Conservation (phyloP, 2,888 invertebrate genomes). For the Eudasyphora cyanicolor region DNA sequence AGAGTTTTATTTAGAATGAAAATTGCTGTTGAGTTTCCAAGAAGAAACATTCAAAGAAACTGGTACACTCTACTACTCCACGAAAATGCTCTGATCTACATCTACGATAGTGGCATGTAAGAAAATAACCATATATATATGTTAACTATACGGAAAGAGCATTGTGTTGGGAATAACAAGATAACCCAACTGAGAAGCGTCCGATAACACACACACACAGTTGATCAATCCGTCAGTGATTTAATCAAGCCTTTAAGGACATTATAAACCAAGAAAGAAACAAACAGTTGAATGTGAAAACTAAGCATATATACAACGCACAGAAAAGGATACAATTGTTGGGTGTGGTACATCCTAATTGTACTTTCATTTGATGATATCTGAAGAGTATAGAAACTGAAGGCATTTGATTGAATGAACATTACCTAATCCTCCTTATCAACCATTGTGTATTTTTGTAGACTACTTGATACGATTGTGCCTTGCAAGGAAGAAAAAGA, state of each 20-base stretch:
- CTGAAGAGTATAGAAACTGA: background rate
- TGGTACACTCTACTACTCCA: constrained; percentile 12
- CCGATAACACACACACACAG: background rate
- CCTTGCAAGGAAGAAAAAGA: background rate
- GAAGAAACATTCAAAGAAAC: constrained; percentile 49
- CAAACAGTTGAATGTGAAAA: background rate
- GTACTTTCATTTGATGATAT: constrained; percentile 35
- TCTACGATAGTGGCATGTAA: constrained; percentile 5
- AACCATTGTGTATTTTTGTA: constrained; percentile 29
- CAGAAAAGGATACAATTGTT: background rate
- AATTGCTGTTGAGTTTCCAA: constrained; percentile 55
- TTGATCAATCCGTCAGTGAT: background rate
- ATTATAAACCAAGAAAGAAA: background rate
- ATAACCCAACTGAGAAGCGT: background rate
- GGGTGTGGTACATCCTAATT: background rate
- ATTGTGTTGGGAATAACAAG: constrained; percentile 9
- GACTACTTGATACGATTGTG: constrained; percentile 7
- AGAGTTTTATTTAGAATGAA: constrained; percentile 68
- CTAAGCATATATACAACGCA: background rate
- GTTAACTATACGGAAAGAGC: background rate
- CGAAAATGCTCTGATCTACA: constrained; percentile 5
- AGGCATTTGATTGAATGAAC: constrained; percentile 15
- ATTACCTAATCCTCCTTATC: constrained; percentile 12
- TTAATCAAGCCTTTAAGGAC: constrained; percentile 16
- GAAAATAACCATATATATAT: background rate